Base-by-base conservation (phyloP, 2,797 vertebrate genomes). In the Pangasius sanitwongsei region DNA sequence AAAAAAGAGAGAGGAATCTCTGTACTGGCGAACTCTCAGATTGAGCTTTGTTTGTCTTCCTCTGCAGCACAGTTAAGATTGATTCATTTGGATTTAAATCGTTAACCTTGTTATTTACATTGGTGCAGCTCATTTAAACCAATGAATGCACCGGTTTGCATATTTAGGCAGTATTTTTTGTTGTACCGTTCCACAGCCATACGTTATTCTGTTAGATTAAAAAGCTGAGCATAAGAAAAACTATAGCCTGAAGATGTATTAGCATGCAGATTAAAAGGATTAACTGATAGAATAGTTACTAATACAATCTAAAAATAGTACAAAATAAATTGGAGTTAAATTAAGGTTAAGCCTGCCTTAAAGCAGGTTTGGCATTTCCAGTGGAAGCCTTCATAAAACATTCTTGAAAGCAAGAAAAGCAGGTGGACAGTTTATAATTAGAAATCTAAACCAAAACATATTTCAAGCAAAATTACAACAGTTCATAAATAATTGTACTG, bases 311-410 rank as follows among this genome's bases (percentile, higher is more conserved):
- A 12, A 63, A 63, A 83, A 63, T 83, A 44, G 57, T 28, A 61
- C 57, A 16, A n/a, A 83, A 83, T 61, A 44, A 44, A 83, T 18
- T 61, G 23, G 41, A 25, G 80, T 61, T 82, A 37, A 28, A 82
- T 82, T 63, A 83, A 63, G 28, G 81, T 44, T 83, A 83, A 83
- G 59, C 55, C 59, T 83, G 81, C 81, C 81, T 83, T 63, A 63
- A 83, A 63, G 81, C 37, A 44, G 9, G 12, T 63, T 63, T 63
- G 2, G 23, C 25, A 83, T 83, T 83, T 82, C 55, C 20, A 82
- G n/a, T 57, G 0, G 16, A 59, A 63, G 23, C 0, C 1, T 15
- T n/a, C 13, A 63, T 28, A 63, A 83, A 41, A 63, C 37, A 63
- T 83, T 63, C 57, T 8, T 61, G 57, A 61, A 63, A 41, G 57